phyloP scores from a whole-genome alignment of 30 jellyfish, hydroid and myxozoan species.

The Cassiopea andromeda region DNA sequence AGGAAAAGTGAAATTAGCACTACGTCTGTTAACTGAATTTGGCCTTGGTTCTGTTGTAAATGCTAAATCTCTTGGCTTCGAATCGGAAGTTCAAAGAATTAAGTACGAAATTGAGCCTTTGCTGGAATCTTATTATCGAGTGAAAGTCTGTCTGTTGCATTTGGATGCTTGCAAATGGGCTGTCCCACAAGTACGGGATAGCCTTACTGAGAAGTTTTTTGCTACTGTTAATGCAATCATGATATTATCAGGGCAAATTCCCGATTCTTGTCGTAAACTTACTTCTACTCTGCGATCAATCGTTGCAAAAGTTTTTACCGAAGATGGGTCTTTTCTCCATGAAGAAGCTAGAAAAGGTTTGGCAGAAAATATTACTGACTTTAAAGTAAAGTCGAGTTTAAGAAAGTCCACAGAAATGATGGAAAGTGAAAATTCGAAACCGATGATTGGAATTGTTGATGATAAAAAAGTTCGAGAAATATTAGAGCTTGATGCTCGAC shows the following conservation, averaged over 20 bases:
- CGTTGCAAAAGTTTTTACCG: constrained; percentile 43
- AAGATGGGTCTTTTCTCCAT: constrained; percentile 14
- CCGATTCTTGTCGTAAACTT: constrained; percentile 85
- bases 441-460: constrained; percentile 43
- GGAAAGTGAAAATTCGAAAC: constrained; percentile 29
- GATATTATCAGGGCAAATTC: constrained; percentile 89
- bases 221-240: constrained; percentile 97
- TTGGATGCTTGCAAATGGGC: constrained; percentile 87
- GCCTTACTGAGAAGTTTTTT: constrained; percentile 79
- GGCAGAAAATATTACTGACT: constrained; percentile 40
- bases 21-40: constrained; percentile 89
- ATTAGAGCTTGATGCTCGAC: constrained; percentile 71
- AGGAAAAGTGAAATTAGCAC: constrained; percentile 78
- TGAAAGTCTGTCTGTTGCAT: constrained; percentile 89
- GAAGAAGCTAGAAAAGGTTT: not conserved
- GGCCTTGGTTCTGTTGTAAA: constrained; percentile 94
- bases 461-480: constrained; percentile 75
- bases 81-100: constrained; percentile 69
- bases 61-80: constrained; percentile 45
- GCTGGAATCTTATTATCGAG: constrained; percentile 86
- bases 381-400: constrained; percentile 40
- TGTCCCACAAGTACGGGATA: constrained; percentile 76
- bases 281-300: constrained; percentile 65
- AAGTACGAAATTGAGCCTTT: constrained; percentile 84
- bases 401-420: constrained; percentile 15